Base-by-base conservation (phyloP, 2,797 vertebrate species). In the Enteromius paludinosus region DNA sequence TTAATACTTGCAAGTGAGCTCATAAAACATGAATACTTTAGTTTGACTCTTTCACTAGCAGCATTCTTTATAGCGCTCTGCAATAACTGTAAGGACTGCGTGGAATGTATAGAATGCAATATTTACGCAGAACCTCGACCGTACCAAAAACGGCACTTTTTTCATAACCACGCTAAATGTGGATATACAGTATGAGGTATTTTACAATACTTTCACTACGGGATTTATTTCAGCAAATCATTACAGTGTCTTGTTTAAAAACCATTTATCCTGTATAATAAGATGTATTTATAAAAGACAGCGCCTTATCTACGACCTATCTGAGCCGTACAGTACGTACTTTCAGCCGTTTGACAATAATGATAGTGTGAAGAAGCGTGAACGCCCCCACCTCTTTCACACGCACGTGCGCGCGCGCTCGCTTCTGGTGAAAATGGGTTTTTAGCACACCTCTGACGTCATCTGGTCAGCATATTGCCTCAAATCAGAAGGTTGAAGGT, bases 401-500 rank as follows among this genome's bases (percentile, higher is more conserved):
- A 33, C 35, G 11, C 54, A 45, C 79, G 35, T 43, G 12, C 70
- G 54, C 59, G 30, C 61, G 7, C 79, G 41, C 47, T 18, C 69
- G n/a, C 77, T 70, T 62, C 43, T 76, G 76, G 74, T 70, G 86
- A 89, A 93, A 93, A 86, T 92, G 86, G 92, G 92, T 92, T 93
- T 93, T 90, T 90, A 91, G 90, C 86, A 82, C 92, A 90, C 52
- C 11, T 86, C n/a, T 91, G 90, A 92, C 85, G 81, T 92, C 88
- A 92, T 43, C 15, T 38, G 69, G 80, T 86, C 86, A 77, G 85
- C 52, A 88, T 76, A 75, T 82, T 84, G 73, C 64, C 49, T 82
- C 74, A 66, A 47, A 68, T 49, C 70, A 78, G 62, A 81, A 80
- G 62, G 3, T 64, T 62, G 3, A 84, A 86, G 84, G 81, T 68